Evolutionary conservation across 2,113 vertebrate genomes (phyloP).

Genomic region (Casuarius casuarius): DNA sequence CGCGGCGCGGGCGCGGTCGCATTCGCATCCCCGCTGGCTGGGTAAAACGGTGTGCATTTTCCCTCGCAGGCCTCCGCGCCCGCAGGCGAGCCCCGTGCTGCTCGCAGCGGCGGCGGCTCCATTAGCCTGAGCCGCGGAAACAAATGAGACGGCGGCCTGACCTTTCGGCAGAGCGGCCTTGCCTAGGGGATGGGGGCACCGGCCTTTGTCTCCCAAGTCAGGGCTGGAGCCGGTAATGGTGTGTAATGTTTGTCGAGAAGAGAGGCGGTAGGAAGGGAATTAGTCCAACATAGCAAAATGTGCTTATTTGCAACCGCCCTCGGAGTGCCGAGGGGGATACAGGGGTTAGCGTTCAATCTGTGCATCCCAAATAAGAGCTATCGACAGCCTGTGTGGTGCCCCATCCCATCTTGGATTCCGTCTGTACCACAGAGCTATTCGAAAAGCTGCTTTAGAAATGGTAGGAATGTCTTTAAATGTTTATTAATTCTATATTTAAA

Average conservation of each 20-base stretch:
- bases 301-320: neutral
- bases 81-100: neutral
- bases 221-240: neutral
- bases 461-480: neutral
- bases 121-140: neutral
- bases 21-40: neutral
- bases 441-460: neutral
- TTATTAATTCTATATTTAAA: neutral
- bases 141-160: conserved; percentile 21
- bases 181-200: neutral
- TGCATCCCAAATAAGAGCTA: neutral
- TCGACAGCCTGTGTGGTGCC: rapidly evolving
- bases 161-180: conserved; percentile 2
- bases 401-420: neutral
- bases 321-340: rapidly evolving
- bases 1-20: neutral
- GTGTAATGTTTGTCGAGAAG: neutral
- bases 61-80: neutral
- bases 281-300: rapidly evolving
- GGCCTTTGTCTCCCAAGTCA: neutral
- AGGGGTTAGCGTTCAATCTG: neutral
- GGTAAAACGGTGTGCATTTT: neutral
- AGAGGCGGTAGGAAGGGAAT: neutral
- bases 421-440: neutral
- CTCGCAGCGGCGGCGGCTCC: neutral